phyloP scores from a whole-genome alignment of 2,113 vertebrate genomes.

The Cairina moschata region DNA sequence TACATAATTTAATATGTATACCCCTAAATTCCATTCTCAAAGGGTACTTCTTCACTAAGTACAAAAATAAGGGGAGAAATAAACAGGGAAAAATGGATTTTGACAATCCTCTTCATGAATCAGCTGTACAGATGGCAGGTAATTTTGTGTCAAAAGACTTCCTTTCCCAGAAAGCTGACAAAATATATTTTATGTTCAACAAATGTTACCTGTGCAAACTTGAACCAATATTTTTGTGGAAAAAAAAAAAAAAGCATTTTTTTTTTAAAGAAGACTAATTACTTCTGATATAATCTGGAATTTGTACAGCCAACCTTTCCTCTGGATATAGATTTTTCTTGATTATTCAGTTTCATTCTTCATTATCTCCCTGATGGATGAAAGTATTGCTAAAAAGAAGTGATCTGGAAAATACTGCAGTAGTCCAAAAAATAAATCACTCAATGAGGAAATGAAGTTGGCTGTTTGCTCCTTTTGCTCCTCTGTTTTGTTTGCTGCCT shows the following conservation, averaged over 20 bases:
- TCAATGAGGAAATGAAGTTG: not conserved
- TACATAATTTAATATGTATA: not conserved
- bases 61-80: not conserved
- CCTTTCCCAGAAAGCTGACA: not conserved
- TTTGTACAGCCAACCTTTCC: not conserved
- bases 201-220: not conserved
- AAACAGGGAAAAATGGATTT: not conserved
- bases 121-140: not conserved
- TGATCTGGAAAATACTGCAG: not conserved
- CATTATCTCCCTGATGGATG: not conserved
- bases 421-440: not conserved
- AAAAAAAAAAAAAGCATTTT: not conserved
- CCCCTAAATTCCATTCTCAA: not conserved
- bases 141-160: not conserved
- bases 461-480: not conserved
- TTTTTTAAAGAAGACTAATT: not conserved
- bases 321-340: not conserved
- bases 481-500: not conserved
- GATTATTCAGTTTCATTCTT: not conserved
- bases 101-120: not conserved
- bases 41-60: not conserved
- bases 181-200: not conserved
- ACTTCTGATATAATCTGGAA: not conserved
- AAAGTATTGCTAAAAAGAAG: not conserved
- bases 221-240: not conserved